Evolutionary conservation across 2,888 invertebrate species (phyloP), one percentile per base, ranked within the genome.

Genomic region (Ectropis crepuscularia): DNA sequence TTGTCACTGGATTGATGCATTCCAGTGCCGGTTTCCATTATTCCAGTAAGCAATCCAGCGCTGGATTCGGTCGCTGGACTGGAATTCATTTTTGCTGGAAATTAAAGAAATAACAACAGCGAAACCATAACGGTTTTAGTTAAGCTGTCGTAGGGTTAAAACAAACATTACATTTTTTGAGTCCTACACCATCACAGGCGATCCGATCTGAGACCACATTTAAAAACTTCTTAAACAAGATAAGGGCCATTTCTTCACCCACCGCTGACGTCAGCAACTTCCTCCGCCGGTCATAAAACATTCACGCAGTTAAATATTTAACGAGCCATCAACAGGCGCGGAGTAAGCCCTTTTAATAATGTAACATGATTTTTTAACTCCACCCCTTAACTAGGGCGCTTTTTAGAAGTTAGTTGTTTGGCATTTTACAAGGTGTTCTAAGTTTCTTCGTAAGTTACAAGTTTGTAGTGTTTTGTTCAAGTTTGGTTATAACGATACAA

Each of bases 311-410:
- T 49, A 54, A 49, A 61, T 61, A 55, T 61, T 54, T 49, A 50
- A 54, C 16, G 43, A 46, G 49, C 57, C 61, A 55, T 61, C 55
- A 61, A 53, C 63, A 51, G 57, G 48, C 53, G 50, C 41, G 61
- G 48, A 53, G 58, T 48, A 43, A 58, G 54, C 59, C 49, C 28
- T 62, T 43, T 63, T 64, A 60, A 64, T 64, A 64, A 60, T 60
- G 48, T 60, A 60, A 60, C 64, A 64, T 64, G 55, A 64, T 64
- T 64, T 64, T 64, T 42, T 61, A 53, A 49, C 47, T 53, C 46
- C 49, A 16, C 59, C 51, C 59, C 48, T 46, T 53, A 60, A 47
- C 47, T 48, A 41, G 53, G 47, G 46, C 48, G 41, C 46, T 36
- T 53, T 60, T 60, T 48, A 9, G 47, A 53, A 53, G 47, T 60